A percentile compares a stretch with the other conserved stretches of the same genome.
These are phyloP conservation scores for Peribatodes rhomboidaria DNA, from an alignment of 2,888 invertebrate genomes.

Conservation along the genomic window DNA sequence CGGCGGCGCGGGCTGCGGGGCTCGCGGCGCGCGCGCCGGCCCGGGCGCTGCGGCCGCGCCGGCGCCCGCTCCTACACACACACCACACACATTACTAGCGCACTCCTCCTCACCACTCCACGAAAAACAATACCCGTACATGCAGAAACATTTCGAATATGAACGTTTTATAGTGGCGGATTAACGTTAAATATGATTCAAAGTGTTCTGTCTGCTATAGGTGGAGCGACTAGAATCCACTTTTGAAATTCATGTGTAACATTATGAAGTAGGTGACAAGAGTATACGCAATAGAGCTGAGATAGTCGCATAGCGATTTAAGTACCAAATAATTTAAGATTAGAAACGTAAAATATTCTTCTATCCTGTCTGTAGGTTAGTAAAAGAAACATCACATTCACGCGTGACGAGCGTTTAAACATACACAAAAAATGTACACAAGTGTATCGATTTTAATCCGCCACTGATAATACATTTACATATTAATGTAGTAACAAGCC, in stretches of 20 bases:
- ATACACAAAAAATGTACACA: not conserved
- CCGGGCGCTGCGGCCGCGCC: conserved; percentile 35
- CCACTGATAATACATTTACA: conserved; percentile 13
- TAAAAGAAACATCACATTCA: not conserved
- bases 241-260: too few species aligned
- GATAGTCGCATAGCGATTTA: too few species aligned
- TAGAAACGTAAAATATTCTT: too few species aligned
- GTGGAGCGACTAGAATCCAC: too few species aligned
- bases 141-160: conserved; percentile 1
- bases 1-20: conserved; percentile 44
- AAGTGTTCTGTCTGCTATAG: too few species aligned
- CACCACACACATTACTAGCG: conserved; percentile 13
- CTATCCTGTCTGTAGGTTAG: not conserved
- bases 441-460: conserved; percentile 26
- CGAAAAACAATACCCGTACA: not conserved
- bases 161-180: not conserved
- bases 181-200: conserved; percentile 2
- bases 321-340: too few species aligned
- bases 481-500: conserved; percentile 5
- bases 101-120: not conserved
- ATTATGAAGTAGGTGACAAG: too few species aligned
- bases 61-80: conserved; percentile 47
- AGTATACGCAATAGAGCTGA: too few species aligned
- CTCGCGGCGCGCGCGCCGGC: conserved; percentile 35
- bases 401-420: not conserved